Evolutionary conservation across 2,113 vertebrate genomes (phyloP), one percentile per base, ranked within the genome.

Genomic region (Syngnathoides biaculeatus): DNA sequence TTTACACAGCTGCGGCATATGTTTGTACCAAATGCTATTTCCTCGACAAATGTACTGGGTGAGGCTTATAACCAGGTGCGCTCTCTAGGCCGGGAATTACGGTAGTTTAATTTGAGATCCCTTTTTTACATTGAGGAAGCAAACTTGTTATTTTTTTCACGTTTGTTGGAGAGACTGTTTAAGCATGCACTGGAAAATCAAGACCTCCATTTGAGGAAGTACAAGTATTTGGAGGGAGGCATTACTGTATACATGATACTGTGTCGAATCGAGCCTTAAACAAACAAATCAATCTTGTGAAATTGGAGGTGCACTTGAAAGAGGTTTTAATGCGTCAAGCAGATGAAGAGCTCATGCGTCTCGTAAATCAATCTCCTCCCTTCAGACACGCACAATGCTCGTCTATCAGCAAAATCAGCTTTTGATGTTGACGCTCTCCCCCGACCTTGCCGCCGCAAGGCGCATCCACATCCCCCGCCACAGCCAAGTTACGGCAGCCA

Each of bases 401-500:
- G 63, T 24, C 70, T 20, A 56, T 40, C 60, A 56, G n/a, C 0
- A 0, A 47, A 26, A 68, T 65, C 24, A 43, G n/a, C 56, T 17
- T 42, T 30, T 73, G 58, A 30, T 50, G 24, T 13, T 42, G 38
- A 39, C 7, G 67, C 22, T 15, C 48, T 35, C 17, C 0, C 35
- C 57, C 61, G 8, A 77, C 57, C 66, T 64, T 47, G 17, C 15
- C 52, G 67, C 55, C 69, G 53, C 60, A 77, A 4, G 24, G n/a
- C 30, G 15, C 0, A 57, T 1, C 67, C 53, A 71, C 68, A 72
- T 78, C 64, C 67, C 40, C 65, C 50, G 64, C 64, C 56, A 61
- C 64, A 5, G 45, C 45, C 45, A 48, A 60, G 26, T 30, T 55
- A 62, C 13, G 20, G 59, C 65, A 67, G 64, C 76, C 76, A 86